These are phyloP conservation scores for Molossus molossus DNA, from an alignment of 2,797 vertebrate genomes.

Conservation along the genomic window DNA sequence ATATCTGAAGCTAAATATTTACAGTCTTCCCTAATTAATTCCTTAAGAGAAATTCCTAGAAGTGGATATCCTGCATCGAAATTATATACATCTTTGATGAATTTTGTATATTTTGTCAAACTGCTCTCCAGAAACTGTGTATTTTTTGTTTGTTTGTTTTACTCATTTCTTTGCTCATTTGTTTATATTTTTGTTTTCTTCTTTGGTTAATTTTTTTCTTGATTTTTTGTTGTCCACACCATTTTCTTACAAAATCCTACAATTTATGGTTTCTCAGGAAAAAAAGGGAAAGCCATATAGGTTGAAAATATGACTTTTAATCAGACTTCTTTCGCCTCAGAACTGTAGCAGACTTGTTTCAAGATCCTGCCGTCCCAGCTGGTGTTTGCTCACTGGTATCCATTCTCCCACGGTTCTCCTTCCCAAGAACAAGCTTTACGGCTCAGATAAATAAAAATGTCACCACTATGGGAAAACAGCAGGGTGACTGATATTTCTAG, in stretches of 20 bases:
- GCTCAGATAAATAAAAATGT: slow-evolving; percentile 67
- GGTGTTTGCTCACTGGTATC: slow-evolving; percentile 52
- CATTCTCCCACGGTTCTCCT: slow-evolving; percentile 65
- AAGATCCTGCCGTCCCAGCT: slow-evolving; percentile 75
- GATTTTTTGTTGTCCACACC: not conserved
- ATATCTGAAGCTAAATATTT: slow-evolving; percentile 62
- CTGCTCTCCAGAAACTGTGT: not conserved
- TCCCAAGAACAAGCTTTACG: slow-evolving; percentile 73
- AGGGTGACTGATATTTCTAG: slow-evolving; percentile 7
- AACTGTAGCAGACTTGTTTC: slow-evolving; percentile 23
- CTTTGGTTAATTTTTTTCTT: slow-evolving; percentile 49
- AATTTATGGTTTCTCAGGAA: slow-evolving; percentile 30
- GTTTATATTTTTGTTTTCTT: not conserved
- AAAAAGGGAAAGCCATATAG: not conserved
- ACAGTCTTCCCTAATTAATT: not conserved
- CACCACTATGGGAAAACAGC: slow-evolving; percentile 32
- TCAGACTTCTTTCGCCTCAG: not conserved
- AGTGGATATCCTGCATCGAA: not conserved
- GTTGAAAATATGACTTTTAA: not conserved
- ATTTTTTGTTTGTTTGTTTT: slow-evolving; percentile 23
- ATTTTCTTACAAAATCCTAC: slow-evolving; percentile 44
- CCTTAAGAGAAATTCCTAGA: slow-evolving; percentile 63
- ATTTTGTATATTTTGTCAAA: slow-evolving; percentile 57
- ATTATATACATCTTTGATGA: not conserved
- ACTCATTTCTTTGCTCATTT: slow-evolving; percentile 56